phyloP scores from a whole-genome alignment of 2,888 invertebrate genomes.

The Leucania comma region DNA sequence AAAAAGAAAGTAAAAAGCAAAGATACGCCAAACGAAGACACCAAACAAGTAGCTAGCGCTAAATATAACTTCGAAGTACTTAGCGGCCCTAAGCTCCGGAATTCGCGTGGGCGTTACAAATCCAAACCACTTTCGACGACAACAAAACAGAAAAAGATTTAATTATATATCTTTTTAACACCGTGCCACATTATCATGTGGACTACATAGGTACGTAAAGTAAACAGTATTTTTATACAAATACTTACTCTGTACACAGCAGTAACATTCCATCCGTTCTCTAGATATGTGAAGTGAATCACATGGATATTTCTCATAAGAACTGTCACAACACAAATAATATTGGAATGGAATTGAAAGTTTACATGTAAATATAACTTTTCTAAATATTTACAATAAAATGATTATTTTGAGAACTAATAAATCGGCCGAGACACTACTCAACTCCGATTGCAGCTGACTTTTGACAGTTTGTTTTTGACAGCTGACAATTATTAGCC shows the following conservation, averaged over 20 bases:
- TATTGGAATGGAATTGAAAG: constrained; percentile 8
- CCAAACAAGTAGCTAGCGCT: constrained; percentile 40
- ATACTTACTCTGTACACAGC: constrained; percentile 79
- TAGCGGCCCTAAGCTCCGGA: constrained; percentile 43
- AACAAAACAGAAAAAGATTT: constrained; percentile 1
- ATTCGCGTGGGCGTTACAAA: constrained; percentile 61
- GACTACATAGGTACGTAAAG: constrained; percentile 38
- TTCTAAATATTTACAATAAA: constrained; percentile 55
- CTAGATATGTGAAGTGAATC: constrained; percentile 65
- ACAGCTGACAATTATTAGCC: constrained; percentile 27
- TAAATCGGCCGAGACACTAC: constrained; percentile 38
- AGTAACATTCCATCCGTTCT: constrained; percentile 82
- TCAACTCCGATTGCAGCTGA: constrained; percentile 61
- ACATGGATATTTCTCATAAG: constrained; percentile 48
- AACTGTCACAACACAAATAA: constrained; percentile 52
- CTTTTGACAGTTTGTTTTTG: constrained; percentile 62
- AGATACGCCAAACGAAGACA: constrained; percentile 36
- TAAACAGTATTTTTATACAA: constrained; percentile 55
- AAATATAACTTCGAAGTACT: constrained; percentile 60
- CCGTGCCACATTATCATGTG: constrained; percentile 11
- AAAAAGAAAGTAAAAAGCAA: constrained; percentile 17
- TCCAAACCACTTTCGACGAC: constrained; percentile 7
- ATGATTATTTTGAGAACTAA: constrained; percentile 52
- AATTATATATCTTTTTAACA: neutral
- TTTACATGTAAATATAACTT: constrained; percentile 33